phyloP scores from a whole-genome alignment of 2,113 vertebrate genomes.

The Ariopsis seemanni region DNA sequence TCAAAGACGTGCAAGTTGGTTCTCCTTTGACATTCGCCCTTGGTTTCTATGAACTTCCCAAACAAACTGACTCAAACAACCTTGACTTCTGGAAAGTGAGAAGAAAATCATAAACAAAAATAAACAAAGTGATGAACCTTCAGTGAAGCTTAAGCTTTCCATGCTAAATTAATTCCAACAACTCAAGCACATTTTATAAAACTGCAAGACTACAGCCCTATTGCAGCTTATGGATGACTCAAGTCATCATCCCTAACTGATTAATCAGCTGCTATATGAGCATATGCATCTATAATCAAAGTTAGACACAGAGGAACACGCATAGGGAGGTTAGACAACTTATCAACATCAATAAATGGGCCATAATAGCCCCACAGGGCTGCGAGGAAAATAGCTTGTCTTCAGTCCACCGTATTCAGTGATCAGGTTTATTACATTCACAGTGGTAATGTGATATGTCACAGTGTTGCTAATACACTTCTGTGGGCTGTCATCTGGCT shows the following conservation, averaged over 20 bases:
- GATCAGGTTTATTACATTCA: slow-evolving; percentile 97
- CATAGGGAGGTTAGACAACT: slow-evolving; percentile 64
- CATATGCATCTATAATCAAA: slow-evolving; percentile 48
- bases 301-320: neutral
- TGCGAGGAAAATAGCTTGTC: slow-evolving; percentile 85
- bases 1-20: slow-evolving; percentile 23
- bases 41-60: slow-evolving; percentile 35
- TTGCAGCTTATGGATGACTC: slow-evolving; percentile 7
- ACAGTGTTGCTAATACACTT: slow-evolving; percentile 86
- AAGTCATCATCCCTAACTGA: slow-evolving; percentile 44
- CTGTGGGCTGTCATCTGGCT: slow-evolving; percentile 97
- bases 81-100: slow-evolving; percentile 22
- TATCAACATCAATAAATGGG: slow-evolving; percentile 88
- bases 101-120: slow-evolving; percentile 31
- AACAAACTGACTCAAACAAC: slow-evolving; percentile 37
- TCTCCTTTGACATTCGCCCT: slow-evolving; percentile 13
- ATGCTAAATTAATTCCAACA: slow-evolving; percentile 19
- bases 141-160: neutral
- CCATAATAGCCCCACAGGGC: slow-evolving; percentile 84
- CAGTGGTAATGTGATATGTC: slow-evolving; percentile 98
- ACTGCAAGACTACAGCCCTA: neutral
- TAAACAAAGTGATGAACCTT: slow-evolving; percentile 11
- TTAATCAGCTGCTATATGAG: slow-evolving; percentile 48
- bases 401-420: slow-evolving; percentile 84
- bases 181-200: slow-evolving; percentile 3